phyloP scores from a whole-genome alignment of 1,140 invertebrate species.

The Reticulitermes speratus region DNA sequence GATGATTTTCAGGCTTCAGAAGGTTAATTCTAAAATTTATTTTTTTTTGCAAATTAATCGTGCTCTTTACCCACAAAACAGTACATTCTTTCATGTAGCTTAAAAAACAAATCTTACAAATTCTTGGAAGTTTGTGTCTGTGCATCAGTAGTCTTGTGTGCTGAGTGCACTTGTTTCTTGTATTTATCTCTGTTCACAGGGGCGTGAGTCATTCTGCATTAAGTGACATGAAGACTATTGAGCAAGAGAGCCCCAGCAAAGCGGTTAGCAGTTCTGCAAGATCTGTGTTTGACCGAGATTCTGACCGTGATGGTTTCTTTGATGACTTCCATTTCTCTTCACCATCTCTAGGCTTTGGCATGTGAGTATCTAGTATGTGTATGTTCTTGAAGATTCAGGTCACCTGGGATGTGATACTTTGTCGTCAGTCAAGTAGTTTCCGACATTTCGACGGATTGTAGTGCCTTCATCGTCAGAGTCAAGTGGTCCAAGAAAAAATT shows the following conservation, averaged over 20 bases:
- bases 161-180: too few species aligned
- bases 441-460: too few species aligned
- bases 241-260: slow-evolving; percentile 67
- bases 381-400: neutral
- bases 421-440: too few species aligned
- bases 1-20: too few species aligned
- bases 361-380: slow-evolving; percentile 30
- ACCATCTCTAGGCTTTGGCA: slow-evolving; percentile 30
- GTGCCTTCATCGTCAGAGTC: too few species aligned
- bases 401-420: too few species aligned
- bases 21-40: too few species aligned
- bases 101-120: neutral
- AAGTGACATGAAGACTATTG: slow-evolving; percentile 89
- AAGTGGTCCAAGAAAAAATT: too few species aligned
- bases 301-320: slow-evolving; percentile 48
- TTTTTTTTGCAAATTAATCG: too few species aligned
- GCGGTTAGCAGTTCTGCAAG: slow-evolving; percentile 24
- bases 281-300: slow-evolving; percentile 41
- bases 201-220: slow-evolving; percentile 90
- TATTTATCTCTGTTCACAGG: slow-evolving; percentile 47
- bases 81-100: neutral
- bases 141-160: too few species aligned
- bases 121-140: too few species aligned
- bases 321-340: slow-evolving; percentile 45
- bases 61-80: too few species aligned